Conservation (phyloP, 2,113 vertebrate species). For the Bujurquina vittata region DNA sequence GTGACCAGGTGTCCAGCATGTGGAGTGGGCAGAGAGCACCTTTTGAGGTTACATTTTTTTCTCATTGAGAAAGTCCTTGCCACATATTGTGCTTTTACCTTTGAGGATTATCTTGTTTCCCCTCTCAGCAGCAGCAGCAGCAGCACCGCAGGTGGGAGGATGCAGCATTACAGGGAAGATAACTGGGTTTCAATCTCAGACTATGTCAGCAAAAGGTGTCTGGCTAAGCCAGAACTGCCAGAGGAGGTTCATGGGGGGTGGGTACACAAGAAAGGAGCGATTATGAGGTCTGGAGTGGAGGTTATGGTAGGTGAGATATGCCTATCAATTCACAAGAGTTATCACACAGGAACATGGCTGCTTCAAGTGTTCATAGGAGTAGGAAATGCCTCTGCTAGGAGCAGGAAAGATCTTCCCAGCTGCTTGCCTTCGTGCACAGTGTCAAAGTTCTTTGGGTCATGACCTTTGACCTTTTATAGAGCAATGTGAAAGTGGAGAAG, state of each 20-base stretch:
- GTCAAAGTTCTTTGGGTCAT: neutral
- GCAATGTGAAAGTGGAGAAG: neutral
- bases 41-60: neutral
- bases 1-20: conserved; percentile 12
- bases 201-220: conserved; percentile 36
- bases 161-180: neutral
- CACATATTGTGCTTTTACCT: conserved; percentile 13
- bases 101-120: conserved; percentile 36
- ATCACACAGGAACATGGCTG: conserved; percentile 46
- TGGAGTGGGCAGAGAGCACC: neutral
- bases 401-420: neutral
- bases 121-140: conserved; percentile 32
- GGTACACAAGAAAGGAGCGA: conserved; percentile 19
- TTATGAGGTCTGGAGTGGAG: conserved; percentile 34
- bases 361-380: conserved; percentile 27
- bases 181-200: conserved; percentile 22
- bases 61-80: conserved; percentile 3
- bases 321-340: conserved; percentile 31
- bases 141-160: conserved; percentile 40
- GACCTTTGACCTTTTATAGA: neutral
- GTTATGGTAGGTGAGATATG: conserved; percentile 12
- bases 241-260: conserved; percentile 22
- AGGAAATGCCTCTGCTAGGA: neutral
- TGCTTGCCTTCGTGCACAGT: neutral
- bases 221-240: conserved; percentile 27